Conservation (phyloP, 1,140 invertebrate species). For the Potamilus streckersoni region DNA sequence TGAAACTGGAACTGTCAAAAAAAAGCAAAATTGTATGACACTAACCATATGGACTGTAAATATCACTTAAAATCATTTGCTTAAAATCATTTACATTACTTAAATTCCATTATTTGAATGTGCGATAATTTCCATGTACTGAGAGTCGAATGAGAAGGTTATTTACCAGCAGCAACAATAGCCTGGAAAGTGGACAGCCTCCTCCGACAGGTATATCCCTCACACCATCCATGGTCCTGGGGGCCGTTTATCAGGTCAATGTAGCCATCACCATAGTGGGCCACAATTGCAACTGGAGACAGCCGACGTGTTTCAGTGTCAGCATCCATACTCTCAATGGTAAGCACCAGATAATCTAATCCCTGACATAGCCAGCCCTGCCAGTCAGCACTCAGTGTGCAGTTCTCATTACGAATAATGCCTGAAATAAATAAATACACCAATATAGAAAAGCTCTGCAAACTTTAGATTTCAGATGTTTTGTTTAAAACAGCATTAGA, state of each 20-base stretch:
- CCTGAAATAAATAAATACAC: constrained; percentile 47
- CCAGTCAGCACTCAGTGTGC: constrained; percentile 39
- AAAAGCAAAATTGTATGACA: no score
- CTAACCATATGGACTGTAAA: no score
- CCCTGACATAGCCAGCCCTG: constrained; percentile 54
- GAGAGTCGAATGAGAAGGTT: no score
- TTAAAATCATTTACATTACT: no score
- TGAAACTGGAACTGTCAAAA: no score
- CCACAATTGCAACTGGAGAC: constrained; percentile 61
- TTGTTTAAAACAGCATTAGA: not conserved
- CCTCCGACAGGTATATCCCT: constrained; percentile 63
- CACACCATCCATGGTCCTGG: constrained; percentile 53
- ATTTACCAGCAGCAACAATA: constrained; percentile 39
- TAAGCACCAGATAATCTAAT: constrained; percentile 43
- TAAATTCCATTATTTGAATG: no score
- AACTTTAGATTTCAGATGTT: not conserved
- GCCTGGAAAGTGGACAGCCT: constrained; percentile 63
- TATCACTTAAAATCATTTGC: no score
- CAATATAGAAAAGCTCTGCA: constrained; percentile 15
- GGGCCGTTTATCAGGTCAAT: constrained; percentile 60
- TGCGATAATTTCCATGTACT: no score
- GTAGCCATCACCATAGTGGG: constrained; percentile 50
- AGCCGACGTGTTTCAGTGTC: constrained; percentile 64
- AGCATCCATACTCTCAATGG: constrained; percentile 51
- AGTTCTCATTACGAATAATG: constrained; percentile 46